Evolutionary conservation across 1,140 invertebrate genomes (phyloP).

Genomic region (Hyposmocoma kahamanoa): DNA sequence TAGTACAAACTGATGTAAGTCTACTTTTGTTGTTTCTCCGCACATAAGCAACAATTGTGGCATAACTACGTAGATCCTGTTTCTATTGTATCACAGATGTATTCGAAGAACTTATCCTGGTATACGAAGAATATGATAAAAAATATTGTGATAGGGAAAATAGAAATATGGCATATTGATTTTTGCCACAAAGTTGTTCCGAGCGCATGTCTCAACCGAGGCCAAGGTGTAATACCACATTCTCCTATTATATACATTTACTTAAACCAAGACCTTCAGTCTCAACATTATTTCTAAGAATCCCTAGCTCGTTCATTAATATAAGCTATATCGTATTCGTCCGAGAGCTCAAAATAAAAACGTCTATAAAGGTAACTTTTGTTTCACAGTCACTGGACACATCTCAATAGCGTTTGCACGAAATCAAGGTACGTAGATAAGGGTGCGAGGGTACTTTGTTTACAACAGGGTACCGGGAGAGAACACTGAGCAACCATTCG

Average conservation of each 20-base stretch:
- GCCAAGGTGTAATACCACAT: slow-evolving; percentile 65
- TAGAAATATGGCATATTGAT: slow-evolving; percentile 28
- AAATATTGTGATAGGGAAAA: slow-evolving; percentile 45
- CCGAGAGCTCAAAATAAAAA: slow-evolving; percentile 57
- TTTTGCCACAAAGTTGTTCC: slow-evolving; percentile 54
- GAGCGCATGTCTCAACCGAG: slow-evolving; percentile 56
- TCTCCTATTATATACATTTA: slow-evolving; percentile 72
- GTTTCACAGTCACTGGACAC: slow-evolving; percentile 56
- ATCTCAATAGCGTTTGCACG: slow-evolving; percentile 25
- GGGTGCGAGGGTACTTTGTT: slow-evolving; percentile 48
- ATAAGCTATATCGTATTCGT: slow-evolving; percentile 54
- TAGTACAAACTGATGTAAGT: slow-evolving; percentile 45
- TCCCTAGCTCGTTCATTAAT: slow-evolving; percentile 55
- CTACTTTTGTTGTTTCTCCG: slow-evolving; percentile 28
- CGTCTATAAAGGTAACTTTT: slow-evolving; percentile 57
- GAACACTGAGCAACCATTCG: slow-evolving; percentile 57
- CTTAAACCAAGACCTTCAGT: slow-evolving; percentile 68
- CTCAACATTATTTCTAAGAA: slow-evolving; percentile 61
- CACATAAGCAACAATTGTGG: slow-evolving; percentile 40
- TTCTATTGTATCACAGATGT: slow-evolving; percentile 71
- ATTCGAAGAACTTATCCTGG: slow-evolving; percentile 55
- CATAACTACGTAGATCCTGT: slow-evolving; percentile 48
- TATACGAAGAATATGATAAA: no score
- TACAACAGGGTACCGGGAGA: slow-evolving; percentile 51
- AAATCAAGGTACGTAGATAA: slow-evolving; percentile 47